Evolutionary conservation across 2,797 vertebrate genomes (phyloP), one percentile per base, ranked within the genome.

Genomic region (Oreonectes daqikongensis): DNA sequence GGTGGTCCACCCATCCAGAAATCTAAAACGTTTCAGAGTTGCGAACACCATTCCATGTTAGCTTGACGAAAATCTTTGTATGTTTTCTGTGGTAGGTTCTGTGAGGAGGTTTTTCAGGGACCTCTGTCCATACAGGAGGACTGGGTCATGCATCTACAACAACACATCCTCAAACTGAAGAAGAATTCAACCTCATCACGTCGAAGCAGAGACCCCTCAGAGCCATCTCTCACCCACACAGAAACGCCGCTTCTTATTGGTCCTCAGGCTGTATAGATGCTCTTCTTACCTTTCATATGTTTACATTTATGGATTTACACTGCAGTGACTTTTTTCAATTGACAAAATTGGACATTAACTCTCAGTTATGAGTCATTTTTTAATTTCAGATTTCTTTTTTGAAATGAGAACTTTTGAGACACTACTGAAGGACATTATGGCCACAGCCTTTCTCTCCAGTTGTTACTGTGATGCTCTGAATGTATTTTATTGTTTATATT

Each of bases 151-250:
- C 97, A 98, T 83, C 92, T 98, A 71, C 96, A 96, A 85, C 94
- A 95, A 82, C 97, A 98, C 90, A 98, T 98, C 88, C 90, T 96
- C 87, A 94, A 95, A 17, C 94, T 96, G 87, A 96, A 96, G 84
- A 96, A 95, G 86, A 95, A 95, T 85, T 95, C 97, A 86, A 84
- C 84, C 0, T 35, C 87, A 78, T 0, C 85, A 18, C 69, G 83
- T 20, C 18, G 26, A 42, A 65, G 63, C 38, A 42, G 20, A 11
- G 48, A 46, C 24, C 59, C 59, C 30, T 38, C 3, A 14, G 35
- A 60, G 32, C 9, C 67, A 3, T 42, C 81, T 30, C n/a, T 72
- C 53, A 46, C 52, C 11, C 63, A 53, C 1, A 57, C 77, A 15
- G 59, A 74, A 10, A 28, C 70, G 42, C 28, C 63, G 5, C 44